Base-by-base conservation (phyloP, 2,113 vertebrate genomes). In the Gobio gobio region DNA sequence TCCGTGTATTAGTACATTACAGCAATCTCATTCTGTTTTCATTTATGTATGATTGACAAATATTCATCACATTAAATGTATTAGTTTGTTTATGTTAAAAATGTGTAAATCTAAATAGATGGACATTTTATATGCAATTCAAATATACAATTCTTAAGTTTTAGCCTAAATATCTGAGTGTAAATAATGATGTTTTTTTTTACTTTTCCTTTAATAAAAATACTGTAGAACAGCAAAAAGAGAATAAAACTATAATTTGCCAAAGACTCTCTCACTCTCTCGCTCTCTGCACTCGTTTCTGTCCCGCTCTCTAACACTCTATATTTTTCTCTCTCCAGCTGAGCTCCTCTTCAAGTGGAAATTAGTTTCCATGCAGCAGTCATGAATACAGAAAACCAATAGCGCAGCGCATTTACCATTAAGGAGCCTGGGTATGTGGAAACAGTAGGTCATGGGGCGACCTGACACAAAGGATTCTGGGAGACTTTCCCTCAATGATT, bases 261-360 rank as follows among this genome's bases (percentile, higher is more conserved):
- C 22, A 24, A 78, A 84, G 73, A 49, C 54, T 22, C 45, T 75
- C 72, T 51, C n/a, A 43, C 33, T 22, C 6, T 5, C 47, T 49
- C 13, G 3, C 47, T 49, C 47, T 45, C 13, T 45, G 24, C 20
- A 14, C 73, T 47, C 13, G 0, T 68, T 78, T 79, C 54, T 59
- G 33, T 70, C 68, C n/a, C 70, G 12, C 29, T 59, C 76, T 76
- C 26, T 24, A 49, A 64, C 61, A 81, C 78, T 20, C 26, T 56
- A 51, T 33, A 29, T 66, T 66, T 81, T 49, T 51, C 29, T 68
- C 40, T 75, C 51, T 85, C 76, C 78, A 81, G 45, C 78, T 68
- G 78, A 83, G 84, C 64, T 78, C 26, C 83, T 88, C 83, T 81
- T 82, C 78, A 85, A 85, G 80, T 77, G 83, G 83, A 88, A 88